Evolutionary conservation across 2,113 vertebrate genomes (phyloP), one percentile per base, ranked within the genome.

Genomic region (Xiphophorus hellerii): DNA sequence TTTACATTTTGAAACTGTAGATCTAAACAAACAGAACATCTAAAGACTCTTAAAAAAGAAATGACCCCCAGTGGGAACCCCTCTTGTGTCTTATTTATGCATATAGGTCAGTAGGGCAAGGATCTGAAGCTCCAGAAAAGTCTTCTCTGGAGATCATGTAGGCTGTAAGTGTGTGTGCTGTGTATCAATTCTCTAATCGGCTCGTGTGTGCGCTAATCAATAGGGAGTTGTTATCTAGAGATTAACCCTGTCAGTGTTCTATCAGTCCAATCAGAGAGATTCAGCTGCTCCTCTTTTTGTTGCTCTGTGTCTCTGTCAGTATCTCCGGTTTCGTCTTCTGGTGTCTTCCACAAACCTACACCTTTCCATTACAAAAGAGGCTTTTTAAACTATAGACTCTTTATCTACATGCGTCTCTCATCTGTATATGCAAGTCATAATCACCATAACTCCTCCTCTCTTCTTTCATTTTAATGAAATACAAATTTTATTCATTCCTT

Each of bases 21-120:
- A 31, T 37, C 37, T 11, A 3, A 15, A 54, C 11, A 20, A 73
- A 77, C 64, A 31, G 0, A 62, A 68, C 14, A 81, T n/a, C 30
- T 3, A 48, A 39, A 69, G 5, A 73, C 51, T 73, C 44, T 42
- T 66, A 81, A 76, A 81, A 28, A 44, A 51, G 48, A 72, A 79
- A 81, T 76, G 80, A 35, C 77, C 35, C 51, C 73, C 22, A 1
- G 71, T 71, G 76, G 81, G 62, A 74, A 78, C 73, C 68, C 87
- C 66, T 77, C 51, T 76, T 75, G 69, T 74, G 42, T 71, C 64
- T 89, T 85, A 92, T 89, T 64, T 79, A 92, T 93, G 91, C 85
- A 94, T 92, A 74, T 93, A 91, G 92, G 93, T 89, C 90, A 93
- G 89, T 89, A 74, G 91, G 87, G 76, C 90, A 81, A 84, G 80